Percentiles rank a stretch among this genome's conserved stretches.
phyloP scores from a whole-genome alignment of 2,113 vertebrate species.

The Sander lucioperca region DNA sequence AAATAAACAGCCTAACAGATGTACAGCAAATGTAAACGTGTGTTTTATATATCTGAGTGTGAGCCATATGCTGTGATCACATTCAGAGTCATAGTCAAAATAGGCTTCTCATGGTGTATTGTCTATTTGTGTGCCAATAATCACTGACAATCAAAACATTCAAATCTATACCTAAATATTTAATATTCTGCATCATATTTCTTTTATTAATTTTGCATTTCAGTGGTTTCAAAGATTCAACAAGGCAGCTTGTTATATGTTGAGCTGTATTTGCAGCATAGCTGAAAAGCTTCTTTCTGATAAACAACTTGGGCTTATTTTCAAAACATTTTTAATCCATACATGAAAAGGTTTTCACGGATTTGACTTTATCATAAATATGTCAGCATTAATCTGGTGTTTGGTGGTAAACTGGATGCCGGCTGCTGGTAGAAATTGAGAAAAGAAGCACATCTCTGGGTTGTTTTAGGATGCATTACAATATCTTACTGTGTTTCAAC shows the following conservation, averaged over 20 bases:
- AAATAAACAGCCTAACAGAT: no score
- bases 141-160: background rate
- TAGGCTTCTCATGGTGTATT: background rate
- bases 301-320: background rate
- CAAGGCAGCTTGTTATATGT: background rate
- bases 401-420: background rate
- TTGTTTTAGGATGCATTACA: slow-evolving; percentile 4
- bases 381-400: background rate
- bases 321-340: background rate
- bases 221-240: background rate
- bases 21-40: no score
- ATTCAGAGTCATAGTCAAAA: background rate
- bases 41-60: background rate
- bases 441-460: background rate
- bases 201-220: background rate
- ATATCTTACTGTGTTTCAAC: background rate
- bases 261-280: background rate
- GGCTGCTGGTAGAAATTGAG: background rate
- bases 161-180: background rate
- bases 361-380: background rate
- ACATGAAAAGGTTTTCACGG: background rate
- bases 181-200: background rate
- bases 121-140: background rate
- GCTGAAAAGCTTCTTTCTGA: background rate
- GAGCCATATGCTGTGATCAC: background rate